Percentiles rank a stretch among this genome's conserved stretches.
Conservation (phyloP, 2,888 invertebrate species). For the Harpalus rufipes region DNA sequence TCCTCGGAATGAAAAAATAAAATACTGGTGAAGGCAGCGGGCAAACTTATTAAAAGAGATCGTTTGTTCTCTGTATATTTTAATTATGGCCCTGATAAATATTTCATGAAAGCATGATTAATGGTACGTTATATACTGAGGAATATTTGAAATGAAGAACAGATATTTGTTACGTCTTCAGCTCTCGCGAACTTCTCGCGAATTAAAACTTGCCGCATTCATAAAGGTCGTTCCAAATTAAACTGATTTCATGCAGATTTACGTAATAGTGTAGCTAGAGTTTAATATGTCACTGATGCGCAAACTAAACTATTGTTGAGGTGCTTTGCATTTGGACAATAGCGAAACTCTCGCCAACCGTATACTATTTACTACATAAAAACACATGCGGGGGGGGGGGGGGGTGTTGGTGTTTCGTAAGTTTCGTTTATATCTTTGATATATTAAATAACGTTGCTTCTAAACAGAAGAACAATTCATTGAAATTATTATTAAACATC, state of each 20-base stretch:
- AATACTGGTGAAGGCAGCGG: conserved; percentile 48
- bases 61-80: conserved; percentile 66
- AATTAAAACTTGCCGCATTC: conserved; percentile 30
- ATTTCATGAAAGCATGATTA: conserved; percentile 66
- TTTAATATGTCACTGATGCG: neutral
- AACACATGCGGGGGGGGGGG: neutral
- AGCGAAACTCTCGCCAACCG: neutral
- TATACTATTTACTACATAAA: neutral
- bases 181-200: neutral
- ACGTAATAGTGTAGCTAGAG: neutral
- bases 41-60: conserved; percentile 65
- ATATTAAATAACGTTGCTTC: too few species aligned
- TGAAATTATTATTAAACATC: too few species aligned
- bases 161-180: conserved; percentile 39
- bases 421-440: too few species aligned
- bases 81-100: conserved; percentile 65
- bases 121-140: conserved; percentile 53
- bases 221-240: conserved; percentile 11
- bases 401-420: too few species aligned
- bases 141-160: conserved; percentile 45
- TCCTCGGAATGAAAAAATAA: conserved; percentile 55
- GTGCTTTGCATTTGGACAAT: neutral
- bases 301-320: conserved; percentile 2
- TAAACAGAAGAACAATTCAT: too few species aligned
- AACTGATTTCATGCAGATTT: conserved; percentile 34